Base-by-base conservation (phyloP, 2,797 vertebrate genomes). In the Siniperca obscura region DNA sequence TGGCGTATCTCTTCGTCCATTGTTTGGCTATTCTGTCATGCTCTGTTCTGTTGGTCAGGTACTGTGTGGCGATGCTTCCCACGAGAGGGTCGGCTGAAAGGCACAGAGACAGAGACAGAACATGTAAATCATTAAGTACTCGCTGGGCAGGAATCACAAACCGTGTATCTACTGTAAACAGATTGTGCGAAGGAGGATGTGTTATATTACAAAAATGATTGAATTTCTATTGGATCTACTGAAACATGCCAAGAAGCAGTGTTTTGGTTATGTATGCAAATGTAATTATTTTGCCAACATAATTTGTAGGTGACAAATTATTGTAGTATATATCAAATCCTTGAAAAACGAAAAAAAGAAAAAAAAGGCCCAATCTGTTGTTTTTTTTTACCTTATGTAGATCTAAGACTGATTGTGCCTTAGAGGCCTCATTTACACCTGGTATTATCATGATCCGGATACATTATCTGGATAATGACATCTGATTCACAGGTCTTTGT, bases 11-110 rank as follows among this genome's bases (percentile, higher is more conserved):
- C 96, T 99, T 98, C 93, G 98, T 98, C 98, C 98, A 99, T 90
- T 99, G 98, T 95, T 98, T 97, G 95, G 98, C 98, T 97, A 98
- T 98, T 95, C 97, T 96, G 97, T 98, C 98, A 90, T 99, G 98
- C 93, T 99, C 98, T 87, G 97, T 97, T 97, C 98, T 99, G 98
- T 99, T 99, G 96, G 98, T 98, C 97, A 98, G 97, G 78, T 99
- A 99, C 94, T 99, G 98, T 93, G 98, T 99, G 93, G 98, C 98
- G 93, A 99, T 99, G 90, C 98, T 99, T 93, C 98, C 98, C 93
- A 99, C 98, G 93, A 99, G 95, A 78, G 98, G 98, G 89, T 99
- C 98, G 66, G 98, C 98, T 99, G 95, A 19, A 95, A 95, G 21
- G 55, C 0, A 36, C 6, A 76, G 0, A 86, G 11, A 78, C 36